Evolutionary conservation across 2,113 vertebrate genomes (phyloP).

Genomic region (Thryonomys swinderianus): DNA sequence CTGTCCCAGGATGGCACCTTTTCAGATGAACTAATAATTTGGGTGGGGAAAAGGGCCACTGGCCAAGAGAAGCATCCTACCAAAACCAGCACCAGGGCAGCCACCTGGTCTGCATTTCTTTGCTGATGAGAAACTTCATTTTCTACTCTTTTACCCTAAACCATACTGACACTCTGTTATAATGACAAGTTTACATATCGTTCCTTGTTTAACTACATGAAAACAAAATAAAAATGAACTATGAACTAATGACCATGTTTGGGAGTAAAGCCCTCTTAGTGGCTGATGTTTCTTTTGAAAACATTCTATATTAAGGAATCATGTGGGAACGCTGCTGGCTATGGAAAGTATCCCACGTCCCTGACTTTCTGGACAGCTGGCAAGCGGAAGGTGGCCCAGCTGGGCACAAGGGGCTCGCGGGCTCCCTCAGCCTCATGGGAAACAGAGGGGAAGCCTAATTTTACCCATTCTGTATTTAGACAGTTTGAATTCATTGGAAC

Average conservation of each 20-base stretch:
- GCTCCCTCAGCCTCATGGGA: not conserved
- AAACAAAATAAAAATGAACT: conserved; percentile 75
- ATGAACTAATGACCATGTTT: conserved; percentile 68
- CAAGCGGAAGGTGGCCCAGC: not conserved
- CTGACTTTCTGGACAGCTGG: conserved; percentile 51
- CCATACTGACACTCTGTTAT: conserved; percentile 17
- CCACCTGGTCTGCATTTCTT: not conserved
- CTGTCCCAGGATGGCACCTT: not conserved
- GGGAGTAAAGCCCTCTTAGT: conserved; percentile 57
- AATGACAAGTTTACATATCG: conserved; percentile 63
- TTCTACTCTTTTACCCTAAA: conserved; percentile 38
- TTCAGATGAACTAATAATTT: not conserved
- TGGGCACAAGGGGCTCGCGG: not conserved
- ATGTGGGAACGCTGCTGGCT: conserved; percentile 56
- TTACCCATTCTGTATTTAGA: conserved; percentile 63
- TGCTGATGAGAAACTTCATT: conserved; percentile 32
- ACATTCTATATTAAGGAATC: conserved; percentile 60
- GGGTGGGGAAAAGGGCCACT: not conserved
- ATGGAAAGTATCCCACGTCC: conserved; percentile 60
- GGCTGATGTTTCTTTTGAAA: conserved; percentile 58
- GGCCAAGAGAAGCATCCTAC: not conserved
- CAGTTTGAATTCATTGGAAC: conserved; percentile 47
- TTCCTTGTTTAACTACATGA: conserved; percentile 69
- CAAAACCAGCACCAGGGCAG: not conserved
- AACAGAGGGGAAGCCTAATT: conserved; percentile 53